Evolutionary conservation across 2,797 vertebrate species (phyloP).

Genomic region (Scolopax rusticola): DNA sequence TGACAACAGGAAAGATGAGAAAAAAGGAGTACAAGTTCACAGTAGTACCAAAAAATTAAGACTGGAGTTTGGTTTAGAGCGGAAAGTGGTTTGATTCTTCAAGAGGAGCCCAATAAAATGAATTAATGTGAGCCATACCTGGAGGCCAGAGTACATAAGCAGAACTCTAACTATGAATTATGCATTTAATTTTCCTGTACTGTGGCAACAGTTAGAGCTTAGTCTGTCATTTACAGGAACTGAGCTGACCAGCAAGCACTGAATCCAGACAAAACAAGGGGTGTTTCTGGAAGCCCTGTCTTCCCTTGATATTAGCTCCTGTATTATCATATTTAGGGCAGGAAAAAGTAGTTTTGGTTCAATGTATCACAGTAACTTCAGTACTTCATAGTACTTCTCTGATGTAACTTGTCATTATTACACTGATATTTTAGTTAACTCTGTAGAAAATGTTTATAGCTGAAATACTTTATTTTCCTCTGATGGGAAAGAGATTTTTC

Average conservation of each 20-base stretch:
- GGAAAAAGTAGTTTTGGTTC: neutral
- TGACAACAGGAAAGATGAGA: neutral
- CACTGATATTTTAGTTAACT: neutral
- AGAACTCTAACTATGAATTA: neutral
- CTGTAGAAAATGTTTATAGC: neutral
- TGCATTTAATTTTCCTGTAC: neutral
- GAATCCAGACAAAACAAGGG: slow-evolving; percentile 14
- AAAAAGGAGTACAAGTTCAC: neutral
- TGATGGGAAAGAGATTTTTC: neutral
- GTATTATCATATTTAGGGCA: neutral
- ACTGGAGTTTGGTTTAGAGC: neutral
- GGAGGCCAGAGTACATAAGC: neutral
- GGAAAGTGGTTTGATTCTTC: neutral
- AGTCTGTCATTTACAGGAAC: slow-evolving; percentile 18
- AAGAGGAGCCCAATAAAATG: neutral
- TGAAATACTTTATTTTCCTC: neutral
- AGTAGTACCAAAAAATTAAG: neutral
- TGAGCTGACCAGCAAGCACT: neutral
- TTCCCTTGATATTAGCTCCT: neutral
- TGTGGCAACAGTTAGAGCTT: neutral
- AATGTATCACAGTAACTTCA: neutral
- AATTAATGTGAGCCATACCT: neutral
- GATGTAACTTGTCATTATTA: neutral
- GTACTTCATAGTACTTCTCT: neutral
- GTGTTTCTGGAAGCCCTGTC: neutral